These are phyloP conservation scores for Caenorhabditis sp. DNA, from an alignment of 2,888 invertebrate genomes.

Conservation along the genomic window DNA sequence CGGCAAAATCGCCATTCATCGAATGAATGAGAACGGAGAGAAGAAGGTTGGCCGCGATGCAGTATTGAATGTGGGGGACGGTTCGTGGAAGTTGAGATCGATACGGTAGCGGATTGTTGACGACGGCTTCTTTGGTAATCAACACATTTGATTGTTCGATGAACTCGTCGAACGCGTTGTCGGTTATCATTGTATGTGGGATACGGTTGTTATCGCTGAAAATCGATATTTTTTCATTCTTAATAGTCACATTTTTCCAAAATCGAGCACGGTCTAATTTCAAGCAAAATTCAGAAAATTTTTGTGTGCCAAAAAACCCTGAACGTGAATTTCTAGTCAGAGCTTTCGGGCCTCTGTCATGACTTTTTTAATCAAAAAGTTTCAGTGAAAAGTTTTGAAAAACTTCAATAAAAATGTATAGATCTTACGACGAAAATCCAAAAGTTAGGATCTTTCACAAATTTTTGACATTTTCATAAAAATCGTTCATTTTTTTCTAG, in stretches of 20 bases:
- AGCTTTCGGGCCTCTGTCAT: no score
- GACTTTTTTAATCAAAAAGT: no score
- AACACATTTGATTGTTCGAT: constrained; percentile 23
- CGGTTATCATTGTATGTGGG: constrained; percentile 29
- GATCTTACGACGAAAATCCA: no score
- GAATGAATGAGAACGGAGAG: constrained; percentile 53
- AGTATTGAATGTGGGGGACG: constrained; percentile 49
- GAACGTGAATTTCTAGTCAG: no score
- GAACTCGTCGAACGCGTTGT: constrained; percentile 32
- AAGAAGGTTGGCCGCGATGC: constrained; percentile 59
- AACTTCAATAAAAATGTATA: no score
- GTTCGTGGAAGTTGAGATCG: constrained; percentile 44
- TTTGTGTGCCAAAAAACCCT: no score
- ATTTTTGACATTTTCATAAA: no score
- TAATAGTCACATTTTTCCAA: no score
- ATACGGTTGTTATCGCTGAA: constrained; percentile 48
- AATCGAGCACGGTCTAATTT: neutral
- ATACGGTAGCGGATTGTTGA: constrained; percentile 33
- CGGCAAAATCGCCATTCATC: constrained; percentile 22
- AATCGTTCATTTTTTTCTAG: no score
- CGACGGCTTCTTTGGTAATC: constrained; percentile 35
- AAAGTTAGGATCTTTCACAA: no score
- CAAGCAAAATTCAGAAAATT: neutral
- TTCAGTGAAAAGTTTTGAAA: no score
- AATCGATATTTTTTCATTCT: neutral